Evolutionary conservation across 2,888 invertebrate species (phyloP).

Genomic region (Ctena decussata): DNA sequence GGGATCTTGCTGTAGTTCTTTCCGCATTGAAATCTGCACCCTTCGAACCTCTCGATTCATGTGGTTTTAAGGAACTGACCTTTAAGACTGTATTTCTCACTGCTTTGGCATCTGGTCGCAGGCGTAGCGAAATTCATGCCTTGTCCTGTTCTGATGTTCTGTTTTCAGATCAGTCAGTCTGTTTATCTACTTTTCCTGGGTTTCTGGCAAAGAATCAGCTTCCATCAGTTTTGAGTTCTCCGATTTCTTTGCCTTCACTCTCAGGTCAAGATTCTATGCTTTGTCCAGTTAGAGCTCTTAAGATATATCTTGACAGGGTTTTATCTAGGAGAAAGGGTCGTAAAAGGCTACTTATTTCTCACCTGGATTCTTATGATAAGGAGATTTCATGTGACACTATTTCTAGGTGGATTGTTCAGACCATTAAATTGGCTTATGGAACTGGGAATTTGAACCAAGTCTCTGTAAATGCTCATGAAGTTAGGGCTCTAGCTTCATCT

Average conservation of each 20-base stretch:
- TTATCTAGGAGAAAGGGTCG: neutral
- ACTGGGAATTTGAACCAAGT: no score
- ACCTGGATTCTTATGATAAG: neutral
- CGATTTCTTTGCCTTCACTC: neutral
- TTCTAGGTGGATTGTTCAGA: neutral
- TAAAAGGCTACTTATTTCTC: neutral
- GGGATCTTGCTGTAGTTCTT: neutral
- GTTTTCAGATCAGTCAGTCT: neutral
- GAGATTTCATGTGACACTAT: neutral
- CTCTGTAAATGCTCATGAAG: neutral
- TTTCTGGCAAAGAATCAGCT: neutral
- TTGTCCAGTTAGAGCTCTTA: neutral
- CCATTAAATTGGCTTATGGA: neutral
- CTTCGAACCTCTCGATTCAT: neutral
- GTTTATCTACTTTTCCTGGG: neutral
- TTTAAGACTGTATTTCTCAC: neutral
- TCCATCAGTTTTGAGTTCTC: neutral
- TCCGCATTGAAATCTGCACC: no score
- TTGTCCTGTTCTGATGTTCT: neutral
- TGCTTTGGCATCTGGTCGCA: neutral
- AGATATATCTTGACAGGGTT: neutral
- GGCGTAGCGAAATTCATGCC: neutral
- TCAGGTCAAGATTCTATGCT: neutral
- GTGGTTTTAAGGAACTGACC: neutral
- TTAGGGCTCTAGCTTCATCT: neutral